Base-by-base conservation (phyloP, 2,888 invertebrate species). In the Oxyteleia sp. region DNA sequence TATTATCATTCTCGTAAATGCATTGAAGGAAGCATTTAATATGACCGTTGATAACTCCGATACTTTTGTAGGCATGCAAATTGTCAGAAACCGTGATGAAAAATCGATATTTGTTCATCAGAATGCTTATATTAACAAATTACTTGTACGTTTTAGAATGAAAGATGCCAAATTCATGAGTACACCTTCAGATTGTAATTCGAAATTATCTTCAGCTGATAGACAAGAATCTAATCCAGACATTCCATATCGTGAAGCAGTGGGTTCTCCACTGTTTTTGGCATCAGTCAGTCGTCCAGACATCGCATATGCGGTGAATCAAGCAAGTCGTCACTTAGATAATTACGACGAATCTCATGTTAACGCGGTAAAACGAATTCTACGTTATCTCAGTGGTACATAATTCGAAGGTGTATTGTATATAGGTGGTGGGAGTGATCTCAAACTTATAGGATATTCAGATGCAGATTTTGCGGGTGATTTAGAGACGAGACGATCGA, bases 391-490 rank as follows among this genome's bases (percentile, higher is more conserved):
- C n/a, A 59, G 74, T 26, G 78, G 55, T 7, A 84, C 82, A n/a
- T n/a, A n/a, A n/a, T n/a, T n/a, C n/a, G 16, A 57, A 16, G 82
- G 82, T 16, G 59, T 85, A 4, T 11, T 20, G 18, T 86, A 82
- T 23, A 55, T 20, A 45, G 18, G 15, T 8, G 47, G 72, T 51
- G 41, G 63, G 15, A 15, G 35, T n/a, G 35, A 8, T 35, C n/a
- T 16, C 20, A 29, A 55, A 10, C 32, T 88, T 16, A 53, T 51
- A 10, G 87, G 87, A 5, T 89, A 82, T 64, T 82, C 79, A 16
- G 89, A 89, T 49, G 79, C 87, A 13, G 82, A 87, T 41, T 86
- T 71, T 15, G 84, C 83, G 1, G 66, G 64, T 13, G 79, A 81
- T 81, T 1, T 64, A 1, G 76, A 61, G 8, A 83, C 83, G 0